Evolutionary conservation across 1,140 invertebrate genomes (phyloP).

Genomic region (Leptinotarsa undecemlineata): DNA sequence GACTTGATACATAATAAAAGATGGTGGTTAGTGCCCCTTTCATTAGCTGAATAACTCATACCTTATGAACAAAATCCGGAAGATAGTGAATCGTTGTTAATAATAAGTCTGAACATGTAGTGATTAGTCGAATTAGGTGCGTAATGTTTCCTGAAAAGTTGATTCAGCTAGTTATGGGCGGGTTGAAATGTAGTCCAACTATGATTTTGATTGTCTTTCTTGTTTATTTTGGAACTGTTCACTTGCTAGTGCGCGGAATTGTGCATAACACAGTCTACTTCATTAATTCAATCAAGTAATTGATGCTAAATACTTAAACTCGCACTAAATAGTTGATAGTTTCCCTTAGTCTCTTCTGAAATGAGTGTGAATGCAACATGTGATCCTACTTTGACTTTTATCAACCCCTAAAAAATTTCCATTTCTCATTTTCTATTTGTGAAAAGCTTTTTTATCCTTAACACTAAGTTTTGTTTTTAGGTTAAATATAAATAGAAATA

Average conservation of each 20-base stretch:
- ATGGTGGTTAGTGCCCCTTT: constrained; percentile 41
- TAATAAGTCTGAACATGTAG: constrained; percentile 22
- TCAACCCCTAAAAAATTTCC: not conserved
- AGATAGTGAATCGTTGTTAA: constrained; percentile 28
- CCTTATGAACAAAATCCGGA: constrained; percentile 32
- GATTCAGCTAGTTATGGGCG: constrained; percentile 40
- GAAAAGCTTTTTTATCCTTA: not conserved
- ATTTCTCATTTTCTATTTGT: not conserved
- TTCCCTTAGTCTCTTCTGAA: constrained; percentile 19
- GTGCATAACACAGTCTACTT: constrained; percentile 31
- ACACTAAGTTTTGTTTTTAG: constrained; percentile 10
- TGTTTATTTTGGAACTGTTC: constrained; percentile 34
- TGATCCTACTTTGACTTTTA: constrained; percentile 64
- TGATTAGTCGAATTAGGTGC: constrained; percentile 26
- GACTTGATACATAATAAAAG: constrained; percentile 45
- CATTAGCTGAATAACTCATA: constrained; percentile 29
- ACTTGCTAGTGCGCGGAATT: constrained; percentile 16
- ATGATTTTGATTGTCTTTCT: constrained; percentile 39
- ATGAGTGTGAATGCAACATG: constrained; percentile 58
- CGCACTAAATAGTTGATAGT: constrained; percentile 5
- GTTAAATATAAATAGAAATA: constrained; percentile 1
- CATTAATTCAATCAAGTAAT: constrained; percentile 42
- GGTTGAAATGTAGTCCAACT: constrained; percentile 33
- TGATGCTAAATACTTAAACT: constrained; percentile 33
- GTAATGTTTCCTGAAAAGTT: constrained; percentile 27